Conservation (phyloP, 2,797 vertebrate genomes). For the Paramormyrops hopkinsi region DNA sequence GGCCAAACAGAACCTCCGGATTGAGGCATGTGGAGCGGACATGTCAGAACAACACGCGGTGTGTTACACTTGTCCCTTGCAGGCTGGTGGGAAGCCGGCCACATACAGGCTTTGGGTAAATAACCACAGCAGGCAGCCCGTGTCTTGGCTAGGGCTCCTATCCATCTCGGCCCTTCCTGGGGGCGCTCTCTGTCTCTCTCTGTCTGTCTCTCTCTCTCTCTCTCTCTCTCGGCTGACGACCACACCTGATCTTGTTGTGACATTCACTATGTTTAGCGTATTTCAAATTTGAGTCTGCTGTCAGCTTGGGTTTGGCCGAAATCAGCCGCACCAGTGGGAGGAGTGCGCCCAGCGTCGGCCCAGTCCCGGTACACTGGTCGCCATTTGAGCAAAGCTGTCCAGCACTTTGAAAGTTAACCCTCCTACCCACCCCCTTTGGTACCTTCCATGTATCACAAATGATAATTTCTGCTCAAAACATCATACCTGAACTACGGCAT, state of each 20-base stretch:
- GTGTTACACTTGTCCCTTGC: not conserved
- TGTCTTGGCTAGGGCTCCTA: not conserved
- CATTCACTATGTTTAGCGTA: conserved; percentile 49
- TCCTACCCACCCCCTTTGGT: not conserved
- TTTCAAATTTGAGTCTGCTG: conserved; percentile 43
- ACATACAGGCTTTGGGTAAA: not conserved
- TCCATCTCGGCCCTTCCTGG: not conserved
- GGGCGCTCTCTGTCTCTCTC: not conserved
- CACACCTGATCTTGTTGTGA: conserved; percentile 35
- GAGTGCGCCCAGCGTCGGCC: not conserved
- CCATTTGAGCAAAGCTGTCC: not conserved
- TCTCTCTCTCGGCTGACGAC: conserved; percentile 24
- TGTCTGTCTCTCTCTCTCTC: not conserved
- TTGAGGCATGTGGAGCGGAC: not conserved
- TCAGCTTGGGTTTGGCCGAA: conserved; percentile 49
- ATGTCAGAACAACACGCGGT: not conserved
- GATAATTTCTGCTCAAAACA: not conserved
- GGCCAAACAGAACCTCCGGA: not conserved
- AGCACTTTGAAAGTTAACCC: not conserved
- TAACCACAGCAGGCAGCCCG: not conserved
- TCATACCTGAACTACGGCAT: not conserved
- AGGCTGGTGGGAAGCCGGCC: not conserved
- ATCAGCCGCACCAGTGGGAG: conserved; percentile 48
- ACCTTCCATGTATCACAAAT: not conserved
- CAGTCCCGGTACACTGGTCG: not conserved